phyloP scores from a whole-genome alignment of 2,797 vertebrate genomes.

The Mormyrops boulengeri region DNA sequence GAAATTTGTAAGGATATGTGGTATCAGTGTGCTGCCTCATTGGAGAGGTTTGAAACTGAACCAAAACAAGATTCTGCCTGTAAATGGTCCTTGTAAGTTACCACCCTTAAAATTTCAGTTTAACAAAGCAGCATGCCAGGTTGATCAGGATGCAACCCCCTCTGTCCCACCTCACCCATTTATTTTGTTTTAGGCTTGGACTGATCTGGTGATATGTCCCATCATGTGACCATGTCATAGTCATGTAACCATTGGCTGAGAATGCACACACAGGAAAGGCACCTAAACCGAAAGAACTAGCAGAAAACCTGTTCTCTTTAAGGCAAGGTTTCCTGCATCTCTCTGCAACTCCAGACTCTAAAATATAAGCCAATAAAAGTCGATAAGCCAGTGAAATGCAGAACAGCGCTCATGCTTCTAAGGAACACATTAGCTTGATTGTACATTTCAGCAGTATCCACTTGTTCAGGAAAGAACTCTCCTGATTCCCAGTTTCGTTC shows the following conservation, averaged over 20 bases:
- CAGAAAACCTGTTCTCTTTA: neutral
- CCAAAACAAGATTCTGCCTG: neutral
- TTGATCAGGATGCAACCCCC: neutral
- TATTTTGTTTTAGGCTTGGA: neutral
- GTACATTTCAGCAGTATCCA: neutral
- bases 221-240: neutral
- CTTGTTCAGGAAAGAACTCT: neutral
- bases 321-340: neutral
- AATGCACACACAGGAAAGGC: neutral
- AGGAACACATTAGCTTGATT: neutral
- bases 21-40: neutral
- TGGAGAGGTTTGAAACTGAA: neutral
- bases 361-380: neutral
- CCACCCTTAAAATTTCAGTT: neutral
- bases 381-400: neutral
- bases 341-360: neutral
- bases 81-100: neutral
- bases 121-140: neutral
- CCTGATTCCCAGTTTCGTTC: neutral
- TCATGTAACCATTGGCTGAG: neutral
- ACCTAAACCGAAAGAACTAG: neutral
- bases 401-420: neutral
- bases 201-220: neutral
- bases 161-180: neutral
- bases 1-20: neutral